Evolutionary conservation across 1,140 invertebrate genomes (phyloP).

Genomic region (Cyclina sinensis): DNA sequence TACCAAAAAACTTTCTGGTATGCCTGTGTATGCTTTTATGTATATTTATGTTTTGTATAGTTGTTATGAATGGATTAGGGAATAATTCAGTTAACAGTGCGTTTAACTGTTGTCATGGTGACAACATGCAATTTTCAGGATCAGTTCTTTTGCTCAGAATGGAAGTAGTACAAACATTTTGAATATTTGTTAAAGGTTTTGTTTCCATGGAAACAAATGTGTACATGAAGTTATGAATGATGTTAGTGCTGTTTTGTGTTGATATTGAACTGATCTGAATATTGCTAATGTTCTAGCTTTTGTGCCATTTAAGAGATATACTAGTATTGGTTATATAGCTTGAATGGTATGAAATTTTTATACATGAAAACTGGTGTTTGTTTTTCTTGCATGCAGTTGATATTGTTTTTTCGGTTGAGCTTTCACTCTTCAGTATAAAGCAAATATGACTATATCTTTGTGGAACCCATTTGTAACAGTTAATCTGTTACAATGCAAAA

Average conservation of each 20-base stretch:
- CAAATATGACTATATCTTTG: no score
- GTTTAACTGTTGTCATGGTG: neutral
- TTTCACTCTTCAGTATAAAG: no score
- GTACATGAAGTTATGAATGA: neutral
- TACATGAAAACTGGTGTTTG: neutral
- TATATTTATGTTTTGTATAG: conserved; percentile 33
- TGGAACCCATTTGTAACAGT: no score
- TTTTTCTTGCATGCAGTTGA: no score
- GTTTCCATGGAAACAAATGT: neutral
- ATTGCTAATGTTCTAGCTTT: conserved; percentile 17
- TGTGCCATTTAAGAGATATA: conserved; percentile 28
- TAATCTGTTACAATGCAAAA: no score
- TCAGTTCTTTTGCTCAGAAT: conserved; percentile 27
- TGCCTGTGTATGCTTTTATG: conserved; percentile 17
- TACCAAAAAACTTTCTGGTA: conserved; percentile 15
- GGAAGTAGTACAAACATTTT: neutral
- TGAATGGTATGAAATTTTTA: conserved; percentile 34
- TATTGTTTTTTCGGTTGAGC: no score
- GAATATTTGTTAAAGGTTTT: neutral
- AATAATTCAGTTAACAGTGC: neutral
- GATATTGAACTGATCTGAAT: conserved; percentile 35
- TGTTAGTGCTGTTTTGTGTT: conserved; percentile 23
- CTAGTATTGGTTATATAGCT: conserved; percentile 11
- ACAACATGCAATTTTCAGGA: conserved; percentile 13
- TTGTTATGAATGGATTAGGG: conserved; percentile 2